Evolutionary conservation across 2,797 vertebrate species (phyloP).

Genomic region (Pangasius mekongensis): DNA sequence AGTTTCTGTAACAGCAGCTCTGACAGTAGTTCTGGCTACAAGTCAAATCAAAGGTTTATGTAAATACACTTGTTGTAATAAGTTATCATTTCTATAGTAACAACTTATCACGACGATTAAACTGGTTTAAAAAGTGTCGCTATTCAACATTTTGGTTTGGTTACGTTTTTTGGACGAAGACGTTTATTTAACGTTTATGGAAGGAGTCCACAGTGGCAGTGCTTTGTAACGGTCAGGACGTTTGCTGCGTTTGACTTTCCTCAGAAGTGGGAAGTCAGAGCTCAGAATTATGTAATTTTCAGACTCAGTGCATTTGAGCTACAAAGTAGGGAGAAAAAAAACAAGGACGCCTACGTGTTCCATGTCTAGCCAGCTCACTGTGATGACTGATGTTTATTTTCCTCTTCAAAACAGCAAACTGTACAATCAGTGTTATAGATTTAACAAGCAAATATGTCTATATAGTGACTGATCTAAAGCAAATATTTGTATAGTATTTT

Average conservation of each 20-base stretch:
- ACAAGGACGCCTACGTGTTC: no score
- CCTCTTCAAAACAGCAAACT: no score
- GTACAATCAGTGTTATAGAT: no score
- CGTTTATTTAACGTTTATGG: background rate
- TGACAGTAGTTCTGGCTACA: background rate
- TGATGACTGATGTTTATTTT: no score
- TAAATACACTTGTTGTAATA: background rate
- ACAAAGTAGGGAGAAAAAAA: no score
- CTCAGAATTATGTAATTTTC: background rate
- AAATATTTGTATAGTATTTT: no score
- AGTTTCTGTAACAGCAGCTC: background rate
- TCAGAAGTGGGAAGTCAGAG: background rate
- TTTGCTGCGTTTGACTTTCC: background rate
- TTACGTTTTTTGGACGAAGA: background rate
- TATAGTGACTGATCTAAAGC: no score
- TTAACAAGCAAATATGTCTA: no score
- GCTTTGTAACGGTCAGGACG: background rate
- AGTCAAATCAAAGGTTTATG: background rate
- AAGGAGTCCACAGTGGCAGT: background rate
- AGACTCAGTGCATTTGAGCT: background rate
- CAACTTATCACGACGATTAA: background rate
- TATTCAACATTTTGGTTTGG: background rate
- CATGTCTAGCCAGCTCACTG: no score
- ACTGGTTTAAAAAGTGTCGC: background rate
- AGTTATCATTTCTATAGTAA: background rate